Percentiles rank a stretch among this genome's conserved stretches.
phyloP scores from a whole-genome alignment of 2,113 vertebrate genomes.

The Tringa solitaria region DNA sequence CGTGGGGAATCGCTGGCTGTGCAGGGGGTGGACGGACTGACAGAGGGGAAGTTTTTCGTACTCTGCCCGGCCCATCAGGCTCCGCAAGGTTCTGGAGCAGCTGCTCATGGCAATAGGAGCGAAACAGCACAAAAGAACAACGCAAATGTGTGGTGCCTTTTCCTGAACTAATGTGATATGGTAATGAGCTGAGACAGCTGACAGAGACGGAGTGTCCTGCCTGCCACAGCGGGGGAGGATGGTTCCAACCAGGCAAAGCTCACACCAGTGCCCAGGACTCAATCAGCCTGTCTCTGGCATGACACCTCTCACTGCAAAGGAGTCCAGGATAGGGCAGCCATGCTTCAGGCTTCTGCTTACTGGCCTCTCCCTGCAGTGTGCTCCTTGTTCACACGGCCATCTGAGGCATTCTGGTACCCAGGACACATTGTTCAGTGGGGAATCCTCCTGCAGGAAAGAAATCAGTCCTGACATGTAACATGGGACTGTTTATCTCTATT shows the following conservation, averaged over 20 bases:
- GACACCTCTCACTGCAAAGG: neutral
- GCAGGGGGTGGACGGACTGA: neutral
- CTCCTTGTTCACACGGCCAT: accelerated
- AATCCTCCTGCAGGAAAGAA: neutral
- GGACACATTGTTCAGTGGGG: neutral
- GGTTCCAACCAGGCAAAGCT: neutral
- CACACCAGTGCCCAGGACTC: neutral
- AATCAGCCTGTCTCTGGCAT: neutral
- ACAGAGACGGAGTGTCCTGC: neutral
- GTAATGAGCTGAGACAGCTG: neutral
- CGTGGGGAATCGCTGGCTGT: neutral
- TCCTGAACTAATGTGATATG: accelerated
- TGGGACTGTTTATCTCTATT: neutral
- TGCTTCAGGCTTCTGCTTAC: neutral
- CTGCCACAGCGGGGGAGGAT: accelerated
- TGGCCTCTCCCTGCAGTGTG: neutral
- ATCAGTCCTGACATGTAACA: neutral
- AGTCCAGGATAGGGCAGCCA: neutral
- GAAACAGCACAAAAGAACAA: neutral
- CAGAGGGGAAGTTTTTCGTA: neutral
- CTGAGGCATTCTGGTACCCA: neutral
- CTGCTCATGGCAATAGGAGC: neutral
- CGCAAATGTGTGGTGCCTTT: neutral
- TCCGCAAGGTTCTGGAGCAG: neutral
- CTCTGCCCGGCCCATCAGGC: neutral